Base-by-base conservation (phyloP, 2,113 vertebrate genomes). In the Isichthys henryi region DNA sequence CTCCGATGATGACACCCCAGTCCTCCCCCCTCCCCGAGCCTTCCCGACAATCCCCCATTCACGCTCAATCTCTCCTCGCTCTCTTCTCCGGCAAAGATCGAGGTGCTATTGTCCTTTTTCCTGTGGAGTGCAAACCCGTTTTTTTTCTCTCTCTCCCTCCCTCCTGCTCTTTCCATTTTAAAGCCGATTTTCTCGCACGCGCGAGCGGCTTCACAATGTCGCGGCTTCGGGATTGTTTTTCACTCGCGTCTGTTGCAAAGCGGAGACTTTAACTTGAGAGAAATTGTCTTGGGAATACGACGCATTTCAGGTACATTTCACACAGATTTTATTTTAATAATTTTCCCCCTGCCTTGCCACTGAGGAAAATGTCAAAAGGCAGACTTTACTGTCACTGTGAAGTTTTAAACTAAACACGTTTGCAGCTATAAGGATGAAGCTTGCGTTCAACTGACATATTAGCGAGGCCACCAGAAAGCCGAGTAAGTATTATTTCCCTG, bases 61-160 rank as follows among this genome's bases (percentile, higher is more conserved):
- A 83, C 21, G 50, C 89, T 62, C 74, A 88, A 58, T 82, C 89
- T 35, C 77, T 23, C 39, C 43, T 49, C 89, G 27, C 74, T 90
- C 88, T 70, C 77, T 39, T 90, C 88, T 49, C 10, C 89, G 23
- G 91, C 89, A 84, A 83, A 89, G 88, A 89, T 62, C 90, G 92
- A 93, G 92, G 91, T 90, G 92, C 94, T 91, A 95, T 95, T 95
- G 94, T 95, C 92, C 91, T 27, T 91, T 88, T 95, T 95, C 93
- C 94, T 94, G 92, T 93, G 77, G 88, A 89, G 88, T 39, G 90
- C 91, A 77, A 31, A 89, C 89, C 53, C 35, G 80, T 46, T 83
- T 46, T 31, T 7, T 43, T 6, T 43, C 39, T 23, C 77, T 83
- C 80, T 39, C 49, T 53, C 52, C 1, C 82, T 84, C 13, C 52